These are phyloP conservation scores for Ceratina australensis DNA, from an alignment of 1,140 invertebrate genomes.

Conservation along the genomic window DNA sequence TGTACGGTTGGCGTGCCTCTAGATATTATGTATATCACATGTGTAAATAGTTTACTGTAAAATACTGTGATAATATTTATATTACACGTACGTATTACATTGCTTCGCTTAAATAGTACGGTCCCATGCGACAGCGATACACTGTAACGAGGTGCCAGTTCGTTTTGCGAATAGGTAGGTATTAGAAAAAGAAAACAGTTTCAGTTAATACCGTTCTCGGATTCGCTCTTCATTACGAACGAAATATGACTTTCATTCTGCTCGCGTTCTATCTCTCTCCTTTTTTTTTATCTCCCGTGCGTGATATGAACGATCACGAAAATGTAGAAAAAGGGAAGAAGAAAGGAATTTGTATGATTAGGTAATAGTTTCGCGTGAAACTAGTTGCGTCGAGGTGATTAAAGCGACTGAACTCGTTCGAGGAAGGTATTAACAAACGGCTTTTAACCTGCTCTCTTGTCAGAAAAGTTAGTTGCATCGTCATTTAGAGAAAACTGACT, in stretches of 20 bases:
- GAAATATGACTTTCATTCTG: not conserved
- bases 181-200: constrained; percentile 11
- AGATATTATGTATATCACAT: constrained; percentile 65
- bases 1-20: constrained; percentile 50
- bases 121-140: not conserved
- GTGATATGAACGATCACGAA: not conserved
- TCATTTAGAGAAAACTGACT: not conserved
- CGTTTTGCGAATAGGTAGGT: constrained; percentile 35
- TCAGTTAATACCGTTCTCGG: constrained; percentile 7
- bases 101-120: constrained; percentile 27
- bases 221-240: not conserved
- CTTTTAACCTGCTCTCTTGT: not conserved
- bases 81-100: constrained; percentile 54
- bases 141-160: constrained; percentile 6
- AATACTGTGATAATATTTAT: constrained; percentile 80
- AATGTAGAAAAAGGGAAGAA: not conserved
- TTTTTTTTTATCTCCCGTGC: no score
- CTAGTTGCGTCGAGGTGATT: constrained; percentile 10
- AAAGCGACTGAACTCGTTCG: not conserved
- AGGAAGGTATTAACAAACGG: not conserved
- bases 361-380: constrained; percentile 28
- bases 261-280: not conserved
- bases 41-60: constrained; percentile 77
- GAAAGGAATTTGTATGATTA: constrained; percentile 32
- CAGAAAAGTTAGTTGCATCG: not conserved